Percentiles rank a stretch among this genome's conserved stretches.
Conservation (phyloP, 2,888 invertebrate species). For the Dicyrtomina minuta region DNA sequence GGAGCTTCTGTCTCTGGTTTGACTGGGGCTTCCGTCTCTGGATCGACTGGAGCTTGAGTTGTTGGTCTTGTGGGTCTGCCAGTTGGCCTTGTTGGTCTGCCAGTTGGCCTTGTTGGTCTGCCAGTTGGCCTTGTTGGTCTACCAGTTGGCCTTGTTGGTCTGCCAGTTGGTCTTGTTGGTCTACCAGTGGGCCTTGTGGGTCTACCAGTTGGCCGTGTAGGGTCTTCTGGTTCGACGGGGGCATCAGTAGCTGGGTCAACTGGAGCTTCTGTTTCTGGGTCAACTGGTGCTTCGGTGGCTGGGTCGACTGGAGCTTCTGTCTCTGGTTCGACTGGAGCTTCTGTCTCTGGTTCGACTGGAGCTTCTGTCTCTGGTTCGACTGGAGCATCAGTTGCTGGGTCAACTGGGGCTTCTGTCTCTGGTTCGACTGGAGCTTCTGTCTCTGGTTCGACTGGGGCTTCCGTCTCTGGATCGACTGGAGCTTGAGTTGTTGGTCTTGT, state of each 20-base stretch:
- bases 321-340: neutral
- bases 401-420: neutral
- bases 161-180: conserved; percentile 5
- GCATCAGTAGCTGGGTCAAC: neutral
- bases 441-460: neutral
- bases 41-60: neutral
- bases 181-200: neutral
- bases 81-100: neutral
- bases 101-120: neutral
- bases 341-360: neutral
- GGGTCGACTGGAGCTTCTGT: conserved; percentile 7
- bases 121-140: conserved; percentile 3
- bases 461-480: neutral
- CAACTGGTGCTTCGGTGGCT: neutral
- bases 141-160: neutral
- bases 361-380: neutral
- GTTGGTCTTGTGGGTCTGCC: conserved; percentile 1
- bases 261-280: neutral
- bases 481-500: neutral
- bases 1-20: too few species aligned
- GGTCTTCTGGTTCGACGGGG: neutral
- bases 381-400: conserved; percentile 1
- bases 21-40: too few species aligned
- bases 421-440: neutral
- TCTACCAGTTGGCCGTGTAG: too few species aligned